Conservation (phyloP, 2,797 vertebrate species). For the Alauda arvensis region DNA sequence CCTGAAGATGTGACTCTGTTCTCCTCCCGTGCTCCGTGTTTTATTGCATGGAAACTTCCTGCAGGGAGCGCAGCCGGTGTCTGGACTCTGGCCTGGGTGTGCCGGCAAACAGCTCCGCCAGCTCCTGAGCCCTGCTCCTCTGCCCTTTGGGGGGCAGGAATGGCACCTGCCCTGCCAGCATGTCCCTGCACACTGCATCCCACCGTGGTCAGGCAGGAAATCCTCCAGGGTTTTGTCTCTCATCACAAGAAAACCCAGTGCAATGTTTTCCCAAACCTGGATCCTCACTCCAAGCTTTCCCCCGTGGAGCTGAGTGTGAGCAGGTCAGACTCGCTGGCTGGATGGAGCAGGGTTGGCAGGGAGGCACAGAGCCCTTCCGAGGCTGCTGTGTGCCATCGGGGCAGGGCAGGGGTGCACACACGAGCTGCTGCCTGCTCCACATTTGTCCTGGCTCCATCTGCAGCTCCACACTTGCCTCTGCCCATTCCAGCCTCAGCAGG, state of each 20-base stretch:
- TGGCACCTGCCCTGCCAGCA: not conserved
- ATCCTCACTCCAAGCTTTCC: not conserved
- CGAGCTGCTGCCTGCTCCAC: rapidly evolving
- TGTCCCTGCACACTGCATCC: not conserved
- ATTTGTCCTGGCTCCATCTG: not conserved
- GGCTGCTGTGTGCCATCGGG: not conserved
- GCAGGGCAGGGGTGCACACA: not conserved
- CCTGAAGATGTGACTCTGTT: not conserved
- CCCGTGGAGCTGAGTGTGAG: not conserved
- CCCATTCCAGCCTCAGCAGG: not conserved
- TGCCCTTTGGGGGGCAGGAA: not conserved
- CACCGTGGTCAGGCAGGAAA: not conserved
- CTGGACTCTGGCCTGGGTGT: conserved; percentile 53
- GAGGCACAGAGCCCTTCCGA: not conserved
- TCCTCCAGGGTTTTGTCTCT: not conserved
- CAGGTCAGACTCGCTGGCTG: rapidly evolving
- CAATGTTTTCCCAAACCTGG: not conserved
- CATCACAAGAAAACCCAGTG: not conserved
- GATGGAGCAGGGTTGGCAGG: not conserved
- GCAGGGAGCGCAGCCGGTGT: rapidly evolving
- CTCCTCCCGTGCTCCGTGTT: rapidly evolving
- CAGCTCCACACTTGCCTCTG: not conserved
- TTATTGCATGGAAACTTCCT: not conserved
- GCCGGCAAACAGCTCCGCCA: not conserved
- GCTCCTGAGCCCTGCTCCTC: not conserved